Conservation (phyloP, 2,888 invertebrate species). For the Eupithecia vulgata region DNA sequence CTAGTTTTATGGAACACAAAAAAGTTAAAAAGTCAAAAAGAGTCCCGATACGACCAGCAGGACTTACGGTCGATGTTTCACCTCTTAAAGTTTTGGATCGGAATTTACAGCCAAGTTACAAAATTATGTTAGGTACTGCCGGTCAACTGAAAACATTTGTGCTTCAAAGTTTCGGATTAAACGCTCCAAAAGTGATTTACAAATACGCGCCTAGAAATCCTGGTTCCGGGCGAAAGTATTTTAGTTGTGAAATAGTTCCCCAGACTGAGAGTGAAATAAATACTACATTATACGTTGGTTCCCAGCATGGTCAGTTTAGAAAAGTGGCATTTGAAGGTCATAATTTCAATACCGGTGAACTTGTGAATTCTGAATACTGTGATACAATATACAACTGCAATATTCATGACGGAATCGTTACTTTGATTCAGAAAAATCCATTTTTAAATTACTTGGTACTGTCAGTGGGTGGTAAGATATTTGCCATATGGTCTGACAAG, state of each 20-base stretch:
- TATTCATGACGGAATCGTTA: constrained; percentile 89
- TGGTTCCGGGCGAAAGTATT: constrained; percentile 73
- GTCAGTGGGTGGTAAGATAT: constrained; percentile 89
- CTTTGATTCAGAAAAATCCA: constrained; percentile 85
- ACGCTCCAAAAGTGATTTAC: constrained; percentile 64
- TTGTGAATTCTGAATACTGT: constrained; percentile 85
- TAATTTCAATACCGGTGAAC: constrained; percentile 85
- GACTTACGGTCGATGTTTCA: constrained; percentile 85
- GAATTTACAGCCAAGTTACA: constrained; percentile 86
- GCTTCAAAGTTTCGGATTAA: constrained; percentile 74
- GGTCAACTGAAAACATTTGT: constrained; percentile 69
- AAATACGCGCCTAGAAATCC: constrained; percentile 60
- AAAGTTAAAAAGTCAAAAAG: constrained; percentile 76
- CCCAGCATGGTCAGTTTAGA: constrained; percentile 75
- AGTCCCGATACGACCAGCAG: constrained; percentile 81
- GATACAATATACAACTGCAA: constrained; percentile 73
- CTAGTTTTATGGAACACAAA: constrained; percentile 59
- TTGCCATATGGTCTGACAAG: constrained; percentile 90
- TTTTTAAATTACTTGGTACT: constrained; percentile 85
- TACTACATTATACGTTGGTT: constrained; percentile 66
- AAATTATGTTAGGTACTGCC: constrained; percentile 76
- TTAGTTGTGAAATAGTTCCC: constrained; percentile 61
- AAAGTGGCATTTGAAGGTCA: constrained; percentile 87
- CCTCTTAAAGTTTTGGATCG: constrained; percentile 84
- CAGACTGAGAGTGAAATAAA: constrained; percentile 64